phyloP scores from a whole-genome alignment of 2,888 invertebrate genomes.

The Andrena camellia region DNA sequence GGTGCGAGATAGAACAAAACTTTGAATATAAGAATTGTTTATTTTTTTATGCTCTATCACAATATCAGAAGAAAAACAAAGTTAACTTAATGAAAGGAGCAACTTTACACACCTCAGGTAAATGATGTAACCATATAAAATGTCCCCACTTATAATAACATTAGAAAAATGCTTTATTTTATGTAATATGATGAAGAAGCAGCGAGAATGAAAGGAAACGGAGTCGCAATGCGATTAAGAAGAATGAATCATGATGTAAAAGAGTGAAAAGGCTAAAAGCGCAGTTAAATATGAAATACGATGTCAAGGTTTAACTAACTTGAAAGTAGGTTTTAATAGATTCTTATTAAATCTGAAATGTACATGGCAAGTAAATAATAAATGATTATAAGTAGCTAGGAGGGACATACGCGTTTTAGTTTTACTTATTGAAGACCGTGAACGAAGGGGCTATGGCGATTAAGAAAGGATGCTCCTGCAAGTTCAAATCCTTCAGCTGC shows the following conservation, averaged over 20 bases:
- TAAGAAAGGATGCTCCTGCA: neutral
- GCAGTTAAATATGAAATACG: neutral
- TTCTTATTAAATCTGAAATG: neutral
- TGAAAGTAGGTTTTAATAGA: neutral
- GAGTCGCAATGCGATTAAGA: neutral
- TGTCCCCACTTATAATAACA: neutral
- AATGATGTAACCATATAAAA: neutral
- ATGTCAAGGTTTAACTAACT: neutral
- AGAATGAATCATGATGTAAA: neutral
- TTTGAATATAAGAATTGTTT: too few species aligned
- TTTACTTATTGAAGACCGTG: neutral
- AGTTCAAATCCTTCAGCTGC: slow-evolving; percentile 15
- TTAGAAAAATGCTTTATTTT: neutral
- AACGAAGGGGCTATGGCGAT: neutral
- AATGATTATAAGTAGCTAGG: neutral
- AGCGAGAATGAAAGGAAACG: neutral
- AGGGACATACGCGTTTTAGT: too few species aligned
- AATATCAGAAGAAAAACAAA: too few species aligned
- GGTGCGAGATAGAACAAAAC: too few species aligned
- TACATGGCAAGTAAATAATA: too few species aligned
- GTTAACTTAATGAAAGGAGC: too few species aligned
- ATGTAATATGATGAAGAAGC: neutral
- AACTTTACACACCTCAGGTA: neutral
- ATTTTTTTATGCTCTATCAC: too few species aligned
- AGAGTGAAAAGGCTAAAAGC: neutral